phyloP scores from a whole-genome alignment of 2,797 vertebrate species.

The Danio tinwini region DNA sequence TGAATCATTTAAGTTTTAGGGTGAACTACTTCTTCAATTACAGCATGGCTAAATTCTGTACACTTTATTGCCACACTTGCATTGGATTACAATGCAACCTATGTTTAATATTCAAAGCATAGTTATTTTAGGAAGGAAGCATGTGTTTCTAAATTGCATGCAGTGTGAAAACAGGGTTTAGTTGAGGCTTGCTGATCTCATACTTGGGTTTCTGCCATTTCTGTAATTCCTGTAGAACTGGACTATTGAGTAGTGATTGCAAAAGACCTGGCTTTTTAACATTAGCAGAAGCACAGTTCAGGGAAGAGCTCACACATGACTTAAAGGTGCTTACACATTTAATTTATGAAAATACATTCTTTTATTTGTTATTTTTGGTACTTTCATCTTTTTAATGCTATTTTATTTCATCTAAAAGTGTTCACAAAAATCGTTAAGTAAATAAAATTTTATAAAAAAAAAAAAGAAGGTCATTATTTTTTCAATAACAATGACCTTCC shows the following conservation, averaged over 20 bases:
- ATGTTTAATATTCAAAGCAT: background rate
- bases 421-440: no score
- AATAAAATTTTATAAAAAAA: no score
- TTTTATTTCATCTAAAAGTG: no score
- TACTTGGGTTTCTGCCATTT: conserved; percentile 14
- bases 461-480: no score
- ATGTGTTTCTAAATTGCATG: background rate
- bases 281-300: background rate
- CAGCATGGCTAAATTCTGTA: background rate
- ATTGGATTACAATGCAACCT: background rate
- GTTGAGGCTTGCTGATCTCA: conserved; percentile 19
- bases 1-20: no score
- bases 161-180: background rate
- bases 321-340: background rate
- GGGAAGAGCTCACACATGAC: background rate
- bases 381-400: no score
- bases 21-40: background rate
- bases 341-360: no score
- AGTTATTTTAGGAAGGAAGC: background rate
- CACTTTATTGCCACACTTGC: background rate
- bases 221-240: background rate
- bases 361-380: no score
- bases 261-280: conserved; percentile 8
- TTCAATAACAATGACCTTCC: background rate
- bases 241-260: background rate